Evolutionary conservation across 2,888 invertebrate genomes (phyloP).

Genomic region (Cephus sareptanus): DNA sequence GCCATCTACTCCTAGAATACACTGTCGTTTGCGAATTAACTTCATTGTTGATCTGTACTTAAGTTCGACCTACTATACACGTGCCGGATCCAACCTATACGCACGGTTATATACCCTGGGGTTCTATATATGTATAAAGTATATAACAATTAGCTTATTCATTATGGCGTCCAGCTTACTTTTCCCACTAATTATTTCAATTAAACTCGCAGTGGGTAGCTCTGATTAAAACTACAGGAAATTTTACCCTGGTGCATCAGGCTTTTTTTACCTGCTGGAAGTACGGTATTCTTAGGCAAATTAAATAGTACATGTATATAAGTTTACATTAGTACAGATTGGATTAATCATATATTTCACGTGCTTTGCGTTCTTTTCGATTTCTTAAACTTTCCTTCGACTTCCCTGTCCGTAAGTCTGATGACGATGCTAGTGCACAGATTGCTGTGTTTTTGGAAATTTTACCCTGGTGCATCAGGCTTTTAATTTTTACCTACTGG

Average conservation of each 20-base stretch:
- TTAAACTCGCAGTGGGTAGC: conserved; percentile 22
- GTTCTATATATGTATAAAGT: not conserved
- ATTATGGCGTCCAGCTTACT: not conserved
- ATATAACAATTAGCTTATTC: not conserved
- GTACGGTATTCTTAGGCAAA: not conserved
- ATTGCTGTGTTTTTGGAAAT: not conserved
- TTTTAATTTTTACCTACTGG: not conserved
- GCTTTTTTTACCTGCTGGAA: not conserved
- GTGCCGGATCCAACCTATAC: not conserved
- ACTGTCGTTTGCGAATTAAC: not conserved
- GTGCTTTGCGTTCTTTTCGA: not conserved
- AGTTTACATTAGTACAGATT: not conserved
- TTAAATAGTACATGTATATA: not conserved
- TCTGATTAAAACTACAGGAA: not conserved
- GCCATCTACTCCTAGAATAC: not conserved
- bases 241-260: not conserved
- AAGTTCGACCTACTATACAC: not conserved
- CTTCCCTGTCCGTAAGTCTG: not conserved
- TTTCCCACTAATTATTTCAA: conserved; percentile 30
- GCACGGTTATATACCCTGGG: not conserved
- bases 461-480: not conserved
- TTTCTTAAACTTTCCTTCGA: not conserved
- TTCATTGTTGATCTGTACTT: not conserved
- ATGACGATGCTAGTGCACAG: not conserved
- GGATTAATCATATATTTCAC: not conserved